Evolutionary conservation across 2,888 invertebrate genomes (phyloP).

Genomic region (Anthophora plumipes): DNA sequence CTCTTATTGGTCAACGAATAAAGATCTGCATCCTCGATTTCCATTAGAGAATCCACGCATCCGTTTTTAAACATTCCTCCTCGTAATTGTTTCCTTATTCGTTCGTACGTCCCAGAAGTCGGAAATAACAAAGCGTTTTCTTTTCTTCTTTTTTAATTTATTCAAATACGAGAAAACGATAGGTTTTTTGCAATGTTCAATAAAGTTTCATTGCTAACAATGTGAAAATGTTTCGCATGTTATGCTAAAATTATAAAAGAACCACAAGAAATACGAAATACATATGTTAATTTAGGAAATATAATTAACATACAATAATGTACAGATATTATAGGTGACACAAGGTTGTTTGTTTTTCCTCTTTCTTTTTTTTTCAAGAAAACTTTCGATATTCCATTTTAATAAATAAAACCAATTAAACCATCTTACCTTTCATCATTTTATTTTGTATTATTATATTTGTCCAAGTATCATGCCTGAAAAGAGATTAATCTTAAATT

Average conservation of each 20-base stretch:
- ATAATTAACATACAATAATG: constrained; percentile 28
- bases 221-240: neutral
- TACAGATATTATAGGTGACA: neutral
- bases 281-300: constrained; percentile 3
- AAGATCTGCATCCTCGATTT: neutral
- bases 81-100: constrained; percentile 6
- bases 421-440: constrained; percentile 33
- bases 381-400: constrained; percentile 1
- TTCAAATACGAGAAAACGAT: neutral
- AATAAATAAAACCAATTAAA: constrained; percentile 36
- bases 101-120: too few species aligned
- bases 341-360: too few species aligned
- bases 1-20: constrained; percentile 6
- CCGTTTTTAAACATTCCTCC: constrained; percentile 26
- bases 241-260: neutral
- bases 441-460: constrained; percentile 33
- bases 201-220: neutral
- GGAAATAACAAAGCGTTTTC: neutral
- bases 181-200: neutral
- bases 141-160: neutral
- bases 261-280: neutral
- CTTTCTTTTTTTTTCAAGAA: neutral
- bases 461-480: constrained; percentile 13
- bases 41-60: constrained; percentile 19
- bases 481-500: constrained; percentile 37